A percentile compares a stretch with the other conserved stretches of the same genome.
Evolutionary conservation across 1,140 invertebrate genomes (phyloP).

Genomic region (Bombus pascuorum): DNA sequence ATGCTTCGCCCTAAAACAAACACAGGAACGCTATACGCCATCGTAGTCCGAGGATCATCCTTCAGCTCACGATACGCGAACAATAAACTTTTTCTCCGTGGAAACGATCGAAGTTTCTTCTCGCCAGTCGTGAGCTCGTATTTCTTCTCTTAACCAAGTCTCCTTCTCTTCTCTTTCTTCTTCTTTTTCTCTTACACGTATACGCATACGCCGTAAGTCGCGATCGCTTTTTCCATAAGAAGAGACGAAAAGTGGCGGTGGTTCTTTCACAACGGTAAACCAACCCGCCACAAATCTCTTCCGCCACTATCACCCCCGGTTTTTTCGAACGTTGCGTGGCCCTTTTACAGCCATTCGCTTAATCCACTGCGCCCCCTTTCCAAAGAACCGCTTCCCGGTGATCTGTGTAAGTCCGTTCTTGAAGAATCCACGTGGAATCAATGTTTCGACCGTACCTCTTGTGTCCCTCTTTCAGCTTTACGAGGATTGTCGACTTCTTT

Average conservation of each 20-base stretch:
- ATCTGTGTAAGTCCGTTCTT: neutral
- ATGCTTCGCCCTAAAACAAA: neutral
- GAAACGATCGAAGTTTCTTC: slow-evolving; percentile 37
- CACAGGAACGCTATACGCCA: neutral
- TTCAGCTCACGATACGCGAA: neutral
- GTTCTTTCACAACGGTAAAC: slow-evolving; percentile 2
- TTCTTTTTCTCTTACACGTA: neutral
- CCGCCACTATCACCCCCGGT: neutral
- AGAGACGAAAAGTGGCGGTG: slow-evolving; percentile 1
- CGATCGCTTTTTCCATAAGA: slow-evolving; percentile 1
- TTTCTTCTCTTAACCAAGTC: neutral
- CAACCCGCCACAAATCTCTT: slow-evolving; percentile 39
- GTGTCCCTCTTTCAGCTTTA: neutral
- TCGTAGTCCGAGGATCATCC: neutral
- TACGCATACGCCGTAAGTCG: neutral
- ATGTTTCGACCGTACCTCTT: neutral
- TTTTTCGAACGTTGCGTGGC: neutral
- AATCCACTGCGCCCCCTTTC: slow-evolving; percentile 25
- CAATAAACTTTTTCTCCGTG: slow-evolving; percentile 35
- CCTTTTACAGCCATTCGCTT: slow-evolving; percentile 40
- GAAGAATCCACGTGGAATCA: neutral
- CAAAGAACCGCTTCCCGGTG: neutral
- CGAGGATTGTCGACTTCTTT: neutral
- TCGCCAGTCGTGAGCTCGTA: neutral
- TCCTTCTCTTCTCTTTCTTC: neutral